Conservation (phyloP, 2,113 vertebrate species). For the Chrysemys picta region DNA sequence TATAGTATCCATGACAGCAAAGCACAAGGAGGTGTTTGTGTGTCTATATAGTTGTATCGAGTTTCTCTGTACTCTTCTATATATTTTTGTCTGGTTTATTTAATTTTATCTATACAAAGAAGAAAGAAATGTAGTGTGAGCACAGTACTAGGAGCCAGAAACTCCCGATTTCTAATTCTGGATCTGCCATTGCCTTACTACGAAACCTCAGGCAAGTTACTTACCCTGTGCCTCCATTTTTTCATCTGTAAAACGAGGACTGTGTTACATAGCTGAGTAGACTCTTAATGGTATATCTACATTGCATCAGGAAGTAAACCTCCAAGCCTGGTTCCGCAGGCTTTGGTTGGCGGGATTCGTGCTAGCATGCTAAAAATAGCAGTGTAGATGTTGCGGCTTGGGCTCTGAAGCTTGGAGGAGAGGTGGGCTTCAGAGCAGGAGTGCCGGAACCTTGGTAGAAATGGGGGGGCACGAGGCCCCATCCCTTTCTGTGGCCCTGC, state of each 20-base stretch:
- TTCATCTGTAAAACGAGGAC: not conserved
- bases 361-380: not conserved
- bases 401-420: not conserved
- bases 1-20: not conserved
- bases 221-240: not conserved
- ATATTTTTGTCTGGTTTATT: too few species aligned
- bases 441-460: too few species aligned
- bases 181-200: not conserved
- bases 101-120: too few species aligned
- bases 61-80: too few species aligned
- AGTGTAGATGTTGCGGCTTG: not conserved
- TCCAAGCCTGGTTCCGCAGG: too few species aligned
- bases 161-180: not conserved
- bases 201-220: not conserved
- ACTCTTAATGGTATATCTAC: too few species aligned
- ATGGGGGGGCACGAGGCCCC: too few species aligned
- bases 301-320: too few species aligned
- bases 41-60: not conserved
- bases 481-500: too few species aligned
- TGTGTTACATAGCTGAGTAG: not conserved
- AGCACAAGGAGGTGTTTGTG: not conserved
- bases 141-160: not conserved
- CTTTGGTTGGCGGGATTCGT: not conserved
- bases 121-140: too few species aligned
- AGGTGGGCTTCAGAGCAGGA: not conserved